Conservation (phyloP, 2,113 vertebrate genomes). For the Acanthochromis polyacanthus region DNA sequence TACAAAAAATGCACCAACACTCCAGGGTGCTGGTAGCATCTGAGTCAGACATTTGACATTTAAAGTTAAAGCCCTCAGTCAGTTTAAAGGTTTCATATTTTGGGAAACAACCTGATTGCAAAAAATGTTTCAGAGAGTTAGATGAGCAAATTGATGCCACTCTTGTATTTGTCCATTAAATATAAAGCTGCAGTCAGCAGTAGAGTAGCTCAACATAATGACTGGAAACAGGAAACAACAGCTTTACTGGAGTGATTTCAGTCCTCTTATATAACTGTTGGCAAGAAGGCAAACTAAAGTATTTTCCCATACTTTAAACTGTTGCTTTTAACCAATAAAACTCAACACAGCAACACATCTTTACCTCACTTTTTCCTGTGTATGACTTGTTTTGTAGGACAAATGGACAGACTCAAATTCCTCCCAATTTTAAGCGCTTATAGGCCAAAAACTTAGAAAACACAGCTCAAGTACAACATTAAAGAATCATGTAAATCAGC, state of each 20-base stretch:
- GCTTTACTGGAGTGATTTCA: no score
- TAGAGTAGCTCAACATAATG: no score
- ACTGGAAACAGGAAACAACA: not conserved
- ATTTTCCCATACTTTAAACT: not conserved
- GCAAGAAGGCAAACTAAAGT: not conserved
- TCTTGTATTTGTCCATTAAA: no score
- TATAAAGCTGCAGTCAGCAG: no score
- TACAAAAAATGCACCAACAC: not conserved
- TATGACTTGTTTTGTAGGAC: not conserved
- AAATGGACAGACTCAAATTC: not conserved
- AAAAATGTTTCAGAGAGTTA: no score
- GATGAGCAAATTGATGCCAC: no score
- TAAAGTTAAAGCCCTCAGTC: not conserved
- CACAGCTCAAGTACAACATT: slow-evolving; percentile 14
- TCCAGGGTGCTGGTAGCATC: not conserved
- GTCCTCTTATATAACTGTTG: no score
- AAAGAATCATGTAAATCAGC: slow-evolving; percentile 17
- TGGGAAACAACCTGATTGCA: not conserved
- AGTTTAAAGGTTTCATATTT: not conserved
- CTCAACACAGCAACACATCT: not conserved
- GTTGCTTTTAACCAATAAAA: not conserved
- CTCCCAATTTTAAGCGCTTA: not conserved
- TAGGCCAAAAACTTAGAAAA: slow-evolving; percentile 1
- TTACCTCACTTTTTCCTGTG: no score
- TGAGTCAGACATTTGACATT: slow-evolving; percentile 12